A percentile compares a stretch with the other conserved stretches of the same genome.
Conservation (phyloP, 1,140 invertebrate genomes). For the Aphaenogaster rudis region DNA sequence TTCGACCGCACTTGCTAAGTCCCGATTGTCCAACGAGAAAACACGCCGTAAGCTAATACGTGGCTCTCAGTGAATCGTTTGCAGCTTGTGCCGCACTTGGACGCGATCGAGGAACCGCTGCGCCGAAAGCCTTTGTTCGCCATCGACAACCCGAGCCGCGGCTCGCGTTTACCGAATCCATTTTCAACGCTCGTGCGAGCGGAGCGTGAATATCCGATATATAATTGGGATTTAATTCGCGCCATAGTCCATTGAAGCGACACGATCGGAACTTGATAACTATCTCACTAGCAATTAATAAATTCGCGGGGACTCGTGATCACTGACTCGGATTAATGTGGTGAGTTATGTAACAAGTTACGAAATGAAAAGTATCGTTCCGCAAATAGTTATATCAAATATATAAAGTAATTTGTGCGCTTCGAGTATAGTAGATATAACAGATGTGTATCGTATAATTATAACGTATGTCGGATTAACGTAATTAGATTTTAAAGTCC, state of each 20-base stretch:
- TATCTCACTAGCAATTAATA: constrained; percentile 31
- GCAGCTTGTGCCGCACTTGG: constrained; percentile 19
- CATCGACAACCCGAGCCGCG: background rate
- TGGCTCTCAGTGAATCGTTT: constrained; percentile 18
- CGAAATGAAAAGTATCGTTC: background rate
- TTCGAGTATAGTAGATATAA: background rate
- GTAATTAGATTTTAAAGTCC: background rate
- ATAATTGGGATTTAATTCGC: constrained; percentile 48
- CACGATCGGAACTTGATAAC: constrained; percentile 44
- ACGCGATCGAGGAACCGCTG: constrained; percentile 2
- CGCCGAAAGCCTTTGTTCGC: constrained; percentile 26
- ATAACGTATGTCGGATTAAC: background rate
- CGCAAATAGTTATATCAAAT: background rate
- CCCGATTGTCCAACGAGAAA: constrained; percentile 26
- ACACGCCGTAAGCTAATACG: background rate
- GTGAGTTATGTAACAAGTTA: constrained; percentile 6
- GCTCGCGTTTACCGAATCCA: constrained; percentile 33
- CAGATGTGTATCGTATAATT: background rate
- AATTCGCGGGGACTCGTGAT: background rate
- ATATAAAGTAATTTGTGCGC: background rate
- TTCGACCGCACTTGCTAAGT: background rate
- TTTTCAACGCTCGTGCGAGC: constrained; percentile 29
- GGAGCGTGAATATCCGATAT: constrained; percentile 34
- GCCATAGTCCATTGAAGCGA: background rate
- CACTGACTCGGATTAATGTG: background rate